Evolutionary conservation across 2,888 invertebrate species (phyloP).

Genomic region (Acanthococcus lagerstroemiae): DNA sequence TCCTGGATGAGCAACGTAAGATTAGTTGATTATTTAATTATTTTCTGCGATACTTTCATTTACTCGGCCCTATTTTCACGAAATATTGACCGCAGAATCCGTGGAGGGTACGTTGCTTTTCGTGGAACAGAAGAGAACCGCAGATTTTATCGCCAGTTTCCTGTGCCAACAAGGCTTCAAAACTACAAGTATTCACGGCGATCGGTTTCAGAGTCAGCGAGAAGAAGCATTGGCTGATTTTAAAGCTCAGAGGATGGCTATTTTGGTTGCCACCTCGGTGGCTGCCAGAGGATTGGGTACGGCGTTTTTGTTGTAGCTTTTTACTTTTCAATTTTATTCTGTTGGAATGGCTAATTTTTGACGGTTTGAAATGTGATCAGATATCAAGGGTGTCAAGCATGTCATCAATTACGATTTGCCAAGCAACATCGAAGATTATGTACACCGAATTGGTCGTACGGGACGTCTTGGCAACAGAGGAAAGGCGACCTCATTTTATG

Average conservation of each 20-base stretch:
- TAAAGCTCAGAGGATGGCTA: constrained; percentile 59
- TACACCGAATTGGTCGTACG: constrained; percentile 89
- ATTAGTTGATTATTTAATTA: no score
- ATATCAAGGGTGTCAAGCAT: constrained; percentile 75
- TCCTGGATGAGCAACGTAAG: constrained; percentile 47
- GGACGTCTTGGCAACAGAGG: constrained; percentile 88
- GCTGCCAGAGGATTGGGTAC: constrained; percentile 79
- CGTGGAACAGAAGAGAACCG: constrained; percentile 79
- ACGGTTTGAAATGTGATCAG: no score
- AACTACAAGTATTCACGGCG: constrained; percentile 65
- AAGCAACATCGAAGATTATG: constrained; percentile 81
- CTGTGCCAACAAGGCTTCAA: constrained; percentile 65
- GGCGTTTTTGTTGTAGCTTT: neutral
- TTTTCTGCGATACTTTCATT: neutral
- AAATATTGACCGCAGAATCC: constrained; percentile 3
- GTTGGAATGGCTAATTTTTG: neutral
- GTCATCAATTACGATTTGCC: constrained; percentile 91
- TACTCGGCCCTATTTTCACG: neutral
- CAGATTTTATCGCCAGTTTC: constrained; percentile 78
- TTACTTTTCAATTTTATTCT: neutral
- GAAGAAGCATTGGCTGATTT: constrained; percentile 69
- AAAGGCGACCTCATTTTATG: constrained; percentile 75
- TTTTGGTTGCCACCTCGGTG: constrained; percentile 90
- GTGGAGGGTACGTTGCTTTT: constrained; percentile 63
- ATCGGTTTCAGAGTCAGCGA: constrained; percentile 60